These are phyloP conservation scores for pig (Sus scrofa) DNA, from an alignment of 2,113 vertebrate species.

Conservation along the genomic window DNA sequence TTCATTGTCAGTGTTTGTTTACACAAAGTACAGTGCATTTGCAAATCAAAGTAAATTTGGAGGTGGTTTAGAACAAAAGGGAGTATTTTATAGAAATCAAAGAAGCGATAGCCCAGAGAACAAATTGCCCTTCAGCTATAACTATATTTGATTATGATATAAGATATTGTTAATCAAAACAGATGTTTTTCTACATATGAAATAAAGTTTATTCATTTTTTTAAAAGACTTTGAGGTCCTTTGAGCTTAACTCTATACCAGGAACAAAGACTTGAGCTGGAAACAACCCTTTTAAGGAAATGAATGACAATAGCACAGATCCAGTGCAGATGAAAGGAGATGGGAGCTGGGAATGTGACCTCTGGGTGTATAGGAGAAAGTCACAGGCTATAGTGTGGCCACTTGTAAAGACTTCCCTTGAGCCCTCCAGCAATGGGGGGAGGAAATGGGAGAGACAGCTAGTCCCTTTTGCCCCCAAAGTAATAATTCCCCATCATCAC, in stretches of 20 bases:
- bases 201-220: neutral
- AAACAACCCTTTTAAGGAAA: constrained; percentile 42
- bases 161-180: constrained; percentile 77
- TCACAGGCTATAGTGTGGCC: neutral
- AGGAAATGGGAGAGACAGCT: neutral
- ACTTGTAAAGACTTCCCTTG: neutral
- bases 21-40: constrained; percentile 56
- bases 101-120: constrained; percentile 57
- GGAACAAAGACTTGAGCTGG: constrained; percentile 13
- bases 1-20: constrained; percentile 68
- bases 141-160: constrained; percentile 73
- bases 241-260: neutral
- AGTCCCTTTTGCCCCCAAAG: neutral
- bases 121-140: constrained; percentile 66
- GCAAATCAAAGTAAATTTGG: constrained; percentile 75
- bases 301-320: neutral
- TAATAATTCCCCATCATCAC: neutral
- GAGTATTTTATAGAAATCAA: constrained; percentile 65
- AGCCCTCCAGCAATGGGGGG: accelerated
- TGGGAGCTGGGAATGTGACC: neutral
- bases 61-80: constrained; percentile 70
- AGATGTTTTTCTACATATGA: constrained; percentile 66
- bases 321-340: neutral
- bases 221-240: constrained; percentile 46
- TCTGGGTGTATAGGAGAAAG: neutral